phyloP scores from a whole-genome alignment of 2,888 invertebrate species.

The Anoplius nigerrimus region DNA sequence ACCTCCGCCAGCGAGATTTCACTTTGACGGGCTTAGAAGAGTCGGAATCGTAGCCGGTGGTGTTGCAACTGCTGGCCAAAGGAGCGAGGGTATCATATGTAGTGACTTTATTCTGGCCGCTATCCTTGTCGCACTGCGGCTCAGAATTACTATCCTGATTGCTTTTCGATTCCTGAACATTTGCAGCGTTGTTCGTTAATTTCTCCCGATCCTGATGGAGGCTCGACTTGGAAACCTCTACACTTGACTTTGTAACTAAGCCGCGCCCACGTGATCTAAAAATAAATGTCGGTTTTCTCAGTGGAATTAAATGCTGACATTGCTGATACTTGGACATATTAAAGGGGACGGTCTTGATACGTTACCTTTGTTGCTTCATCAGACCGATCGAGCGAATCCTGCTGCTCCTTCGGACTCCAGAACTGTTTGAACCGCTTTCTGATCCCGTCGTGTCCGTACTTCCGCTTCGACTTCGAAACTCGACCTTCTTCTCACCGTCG shows the following conservation, averaged over 20 bases:
- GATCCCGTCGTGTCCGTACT: slow-evolving; percentile 72
- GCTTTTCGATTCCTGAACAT: slow-evolving; percentile 58
- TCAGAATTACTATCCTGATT: slow-evolving; percentile 66
- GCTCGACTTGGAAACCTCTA: slow-evolving; percentile 58
- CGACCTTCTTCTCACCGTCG: slow-evolving; percentile 67
- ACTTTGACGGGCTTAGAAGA: slow-evolving; percentile 84
- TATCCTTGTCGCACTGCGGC: slow-evolving; percentile 68
- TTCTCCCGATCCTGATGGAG: slow-evolving; percentile 62
- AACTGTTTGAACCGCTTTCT: slow-evolving; percentile 73
- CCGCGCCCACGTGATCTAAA: slow-evolving; percentile 64
- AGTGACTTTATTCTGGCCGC: slow-evolving; percentile 55
- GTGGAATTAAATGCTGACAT: neutral
- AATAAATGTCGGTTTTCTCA: neutral
- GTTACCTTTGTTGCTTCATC: slow-evolving; percentile 79
- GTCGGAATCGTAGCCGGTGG: slow-evolving; percentile 69
- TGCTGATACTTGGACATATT: slow-evolving; percentile 3
- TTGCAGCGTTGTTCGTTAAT: slow-evolving; percentile 33
- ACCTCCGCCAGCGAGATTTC: slow-evolving; percentile 86
- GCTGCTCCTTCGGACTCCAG: slow-evolving; percentile 82
- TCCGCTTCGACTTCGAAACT: slow-evolving; percentile 70
- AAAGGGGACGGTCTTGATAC: neutral
- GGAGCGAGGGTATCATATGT: slow-evolving; percentile 61
- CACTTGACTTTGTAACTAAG: slow-evolving; percentile 67
- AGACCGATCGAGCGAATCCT: slow-evolving; percentile 86
- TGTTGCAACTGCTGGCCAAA: slow-evolving; percentile 51